Conservation (phyloP, 2,888 invertebrate genomes). For the Anodontia alba region DNA sequence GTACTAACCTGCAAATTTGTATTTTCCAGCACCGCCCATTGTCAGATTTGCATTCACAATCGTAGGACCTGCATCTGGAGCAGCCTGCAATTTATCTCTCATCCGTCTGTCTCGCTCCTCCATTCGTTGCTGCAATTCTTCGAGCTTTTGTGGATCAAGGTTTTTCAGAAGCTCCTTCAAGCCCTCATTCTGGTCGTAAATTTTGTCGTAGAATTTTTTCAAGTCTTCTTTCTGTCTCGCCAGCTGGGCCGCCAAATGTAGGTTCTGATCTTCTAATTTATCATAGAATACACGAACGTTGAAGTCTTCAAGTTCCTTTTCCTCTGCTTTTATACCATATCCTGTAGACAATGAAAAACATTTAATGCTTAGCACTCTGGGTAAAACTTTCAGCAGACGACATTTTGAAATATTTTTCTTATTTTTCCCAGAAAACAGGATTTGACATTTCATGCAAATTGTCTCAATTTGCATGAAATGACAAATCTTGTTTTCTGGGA, state of each 20-base stretch:
- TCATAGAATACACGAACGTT: slow-evolving; percentile 83
- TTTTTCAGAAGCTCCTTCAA: slow-evolving; percentile 77
- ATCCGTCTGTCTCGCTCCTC: slow-evolving; percentile 60
- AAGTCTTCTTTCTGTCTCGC: slow-evolving; percentile 82
- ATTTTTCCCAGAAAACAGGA: too few species aligned
- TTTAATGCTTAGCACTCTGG: neutral
- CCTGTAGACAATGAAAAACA: slow-evolving; percentile 1
- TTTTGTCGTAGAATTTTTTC: slow-evolving; percentile 79
- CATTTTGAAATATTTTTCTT: too few species aligned
- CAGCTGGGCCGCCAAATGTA: slow-evolving; percentile 83
- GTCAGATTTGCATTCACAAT: slow-evolving; percentile 68
- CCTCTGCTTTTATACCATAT: slow-evolving; percentile 45
- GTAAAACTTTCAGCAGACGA: too few species aligned
- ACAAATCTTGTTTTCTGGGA: too few species aligned
- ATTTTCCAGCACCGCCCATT: slow-evolving; percentile 62
- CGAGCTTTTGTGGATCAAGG: slow-evolving; percentile 78
- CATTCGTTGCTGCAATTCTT: slow-evolving; percentile 71
- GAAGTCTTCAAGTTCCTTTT: slow-evolving; percentile 80
- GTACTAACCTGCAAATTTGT: slow-evolving; percentile 72
- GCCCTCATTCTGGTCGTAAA: slow-evolving; percentile 79
- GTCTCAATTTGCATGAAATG: too few species aligned
- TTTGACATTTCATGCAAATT: too few species aligned
- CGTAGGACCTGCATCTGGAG: slow-evolving; percentile 63
- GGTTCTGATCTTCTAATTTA: slow-evolving; percentile 84
- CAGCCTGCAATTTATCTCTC: slow-evolving; percentile 64